Evolutionary conservation across 2,888 invertebrate genomes (phyloP), one percentile per base, ranked within the genome.

Genomic region (Chydorus sphaericus): DNA sequence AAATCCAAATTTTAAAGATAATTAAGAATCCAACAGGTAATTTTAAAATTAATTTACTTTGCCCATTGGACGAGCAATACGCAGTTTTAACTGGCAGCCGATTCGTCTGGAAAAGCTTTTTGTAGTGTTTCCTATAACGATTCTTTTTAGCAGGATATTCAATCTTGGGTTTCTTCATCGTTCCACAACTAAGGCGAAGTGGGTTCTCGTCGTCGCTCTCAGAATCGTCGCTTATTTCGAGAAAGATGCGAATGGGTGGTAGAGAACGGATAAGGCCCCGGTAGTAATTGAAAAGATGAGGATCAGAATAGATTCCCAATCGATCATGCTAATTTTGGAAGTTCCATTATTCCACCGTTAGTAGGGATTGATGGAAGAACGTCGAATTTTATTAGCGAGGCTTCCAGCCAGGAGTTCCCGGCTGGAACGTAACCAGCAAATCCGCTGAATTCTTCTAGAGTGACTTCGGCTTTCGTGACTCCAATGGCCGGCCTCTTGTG

Each of bases 161-260:
- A 18, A 33, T 26, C 8, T 16, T 23, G 4, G 20, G 20, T 36
- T 52, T 36, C 14, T 31, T 36, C 4, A 26, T 6, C 11, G 23
- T 33, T 20, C 10, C 4, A n/a, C 20, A 16, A 6, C 7, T 39
- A 2, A 36, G 20, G 7, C 23, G 3, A 5, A n/a, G n/a, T n/a
- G n/a, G n/a, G n/a, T 33, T 20, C 10, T 18, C 48, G 48, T 23
- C n/a, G 10, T 36, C 36, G 23, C 33, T 31, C 4, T 37, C 52
- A 3, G 26, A 10, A 18, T 52, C 52, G 14, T 26, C 50, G 1
- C 16, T 11, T n/a, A 50, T 50, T 4, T 31, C 29, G 11, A 50
- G 31, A 30, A 50, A 50, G n/a, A 50, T 52, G 7, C 52, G 52
- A 16, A 52, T 33, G 1, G 52, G 36, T 26, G 52, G 52, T 14